These are phyloP conservation scores for Capreolus pygargus DNA, from an alignment of 2,113 vertebrate species.

Conservation along the genomic window DNA sequence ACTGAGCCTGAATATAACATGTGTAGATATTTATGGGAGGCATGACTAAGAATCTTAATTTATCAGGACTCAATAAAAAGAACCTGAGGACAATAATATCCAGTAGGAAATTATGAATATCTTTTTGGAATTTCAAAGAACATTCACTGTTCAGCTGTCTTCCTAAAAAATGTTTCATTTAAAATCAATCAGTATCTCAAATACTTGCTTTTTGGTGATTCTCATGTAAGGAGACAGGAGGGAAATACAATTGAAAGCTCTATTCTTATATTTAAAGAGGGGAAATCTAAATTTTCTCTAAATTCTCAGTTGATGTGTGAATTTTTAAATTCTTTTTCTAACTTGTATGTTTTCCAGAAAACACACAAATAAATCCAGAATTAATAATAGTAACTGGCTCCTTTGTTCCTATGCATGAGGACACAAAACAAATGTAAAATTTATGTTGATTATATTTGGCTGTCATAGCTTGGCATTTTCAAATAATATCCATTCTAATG, in stretches of 20 bases:
- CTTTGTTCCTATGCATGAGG: background rate
- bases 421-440: background rate
- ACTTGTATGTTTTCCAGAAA: background rate
- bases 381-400: slow-evolving; percentile 17
- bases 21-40: background rate
- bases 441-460: background rate
- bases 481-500: background rate
- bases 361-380: background rate
- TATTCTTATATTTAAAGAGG: background rate
- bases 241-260: background rate
- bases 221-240: background rate
- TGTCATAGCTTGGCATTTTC: background rate
- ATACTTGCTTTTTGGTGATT: background rate
- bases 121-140: slow-evolving; percentile 20
- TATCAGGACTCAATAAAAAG: background rate
- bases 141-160: background rate
- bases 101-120: background rate
- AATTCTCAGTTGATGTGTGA: background rate
- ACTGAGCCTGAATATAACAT: background rate
- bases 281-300: background rate
- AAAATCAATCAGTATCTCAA: background rate
- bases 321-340: background rate
- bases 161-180: background rate
- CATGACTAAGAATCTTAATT: background rate
- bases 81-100: background rate